Percentiles rank a stretch among this genome's conserved stretches.
Evolutionary conservation across 2,113 vertebrate genomes (phyloP).

Genomic region (Triplophysa tibetana): DNA sequence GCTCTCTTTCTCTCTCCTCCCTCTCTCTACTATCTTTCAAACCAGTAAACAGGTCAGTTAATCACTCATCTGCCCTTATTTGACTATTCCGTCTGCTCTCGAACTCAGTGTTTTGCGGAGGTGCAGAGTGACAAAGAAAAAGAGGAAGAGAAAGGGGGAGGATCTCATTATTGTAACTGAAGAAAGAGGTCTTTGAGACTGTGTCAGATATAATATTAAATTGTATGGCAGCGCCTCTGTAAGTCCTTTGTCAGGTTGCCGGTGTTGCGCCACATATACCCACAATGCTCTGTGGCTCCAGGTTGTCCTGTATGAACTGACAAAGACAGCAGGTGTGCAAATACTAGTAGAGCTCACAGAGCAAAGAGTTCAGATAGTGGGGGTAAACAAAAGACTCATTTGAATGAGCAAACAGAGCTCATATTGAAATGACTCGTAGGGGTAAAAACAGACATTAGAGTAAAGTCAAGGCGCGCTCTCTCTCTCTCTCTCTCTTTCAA

Average conservation of each 20-base stretch:
- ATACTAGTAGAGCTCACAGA: slow-evolving; percentile 66
- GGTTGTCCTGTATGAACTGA: slow-evolving; percentile 66
- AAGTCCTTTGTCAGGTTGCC: slow-evolving; percentile 48
- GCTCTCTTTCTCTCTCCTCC: no score
- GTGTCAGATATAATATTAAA: slow-evolving; percentile 46
- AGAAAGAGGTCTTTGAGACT: slow-evolving; percentile 55
- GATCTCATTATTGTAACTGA: slow-evolving; percentile 54
- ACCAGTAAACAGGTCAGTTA: neutral
- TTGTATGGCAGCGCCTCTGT: slow-evolving; percentile 55
- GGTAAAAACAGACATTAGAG: slow-evolving; percentile 27
- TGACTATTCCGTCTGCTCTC: slow-evolving; percentile 1
- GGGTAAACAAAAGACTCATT: slow-evolving; percentile 70
- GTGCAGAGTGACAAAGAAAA: slow-evolving; percentile 32
- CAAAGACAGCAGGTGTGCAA: slow-evolving; percentile 80
- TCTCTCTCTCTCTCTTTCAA: neutral
- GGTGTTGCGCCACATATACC: slow-evolving; percentile 61
- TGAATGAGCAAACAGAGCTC: slow-evolving; percentile 65
- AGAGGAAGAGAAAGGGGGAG: neutral
- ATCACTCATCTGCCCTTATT: neutral
- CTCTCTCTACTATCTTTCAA: no score
- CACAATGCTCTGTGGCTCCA: slow-evolving; percentile 71
- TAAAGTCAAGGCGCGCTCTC: neutral
- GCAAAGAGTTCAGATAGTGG: slow-evolving; percentile 69
- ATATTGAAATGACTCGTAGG: slow-evolving; percentile 46
- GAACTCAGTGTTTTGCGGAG: slow-evolving; percentile 19